These are phyloP conservation scores for Atethmia centrago DNA, from an alignment of 2,888 invertebrate genomes.

Conservation along the genomic window DNA sequence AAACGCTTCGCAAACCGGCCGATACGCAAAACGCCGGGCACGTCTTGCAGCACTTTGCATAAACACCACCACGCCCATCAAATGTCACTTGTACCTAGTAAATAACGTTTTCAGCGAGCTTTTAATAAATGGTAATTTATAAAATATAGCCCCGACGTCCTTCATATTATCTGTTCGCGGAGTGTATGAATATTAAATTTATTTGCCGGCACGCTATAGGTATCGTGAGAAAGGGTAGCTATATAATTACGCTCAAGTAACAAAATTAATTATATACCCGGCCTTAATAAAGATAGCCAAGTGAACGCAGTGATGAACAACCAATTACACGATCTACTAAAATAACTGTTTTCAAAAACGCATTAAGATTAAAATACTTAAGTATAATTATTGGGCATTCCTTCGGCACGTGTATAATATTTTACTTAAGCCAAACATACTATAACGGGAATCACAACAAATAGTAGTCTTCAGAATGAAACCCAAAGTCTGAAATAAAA, in stretches of 20 bases:
- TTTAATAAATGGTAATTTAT: conserved; percentile 72
- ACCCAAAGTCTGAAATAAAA: conserved; percentile 61
- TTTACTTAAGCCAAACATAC: conserved; percentile 53
- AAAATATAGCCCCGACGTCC: conserved; percentile 64
- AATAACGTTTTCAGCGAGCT: conserved; percentile 67
- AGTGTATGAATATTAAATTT: conserved; percentile 66
- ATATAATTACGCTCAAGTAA: conserved; percentile 53
- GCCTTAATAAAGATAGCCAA: conserved; percentile 49
- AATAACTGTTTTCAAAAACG: conserved; percentile 52
- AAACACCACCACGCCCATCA: conserved; percentile 81
- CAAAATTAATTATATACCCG: conserved; percentile 57
- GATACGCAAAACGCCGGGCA: conserved; percentile 63
- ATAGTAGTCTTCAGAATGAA: conserved; percentile 45
- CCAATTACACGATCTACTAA: conserved; percentile 52
- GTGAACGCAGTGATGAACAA: conserved; percentile 48
- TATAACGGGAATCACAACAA: conserved; percentile 61
- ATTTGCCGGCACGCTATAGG: conserved; percentile 54
- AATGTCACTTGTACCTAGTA: conserved; percentile 74
- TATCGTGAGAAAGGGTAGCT: conserved; percentile 62
- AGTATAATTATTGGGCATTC: conserved; percentile 51
- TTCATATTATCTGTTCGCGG: conserved; percentile 66
- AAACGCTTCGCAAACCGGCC: conserved; percentile 60
- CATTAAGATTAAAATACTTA: conserved; percentile 60
- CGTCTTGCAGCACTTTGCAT: conserved; percentile 75
- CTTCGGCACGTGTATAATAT: conserved; percentile 41